Conservation (phyloP, 2,888 invertebrate genomes). For the Heliconius hortense region DNA sequence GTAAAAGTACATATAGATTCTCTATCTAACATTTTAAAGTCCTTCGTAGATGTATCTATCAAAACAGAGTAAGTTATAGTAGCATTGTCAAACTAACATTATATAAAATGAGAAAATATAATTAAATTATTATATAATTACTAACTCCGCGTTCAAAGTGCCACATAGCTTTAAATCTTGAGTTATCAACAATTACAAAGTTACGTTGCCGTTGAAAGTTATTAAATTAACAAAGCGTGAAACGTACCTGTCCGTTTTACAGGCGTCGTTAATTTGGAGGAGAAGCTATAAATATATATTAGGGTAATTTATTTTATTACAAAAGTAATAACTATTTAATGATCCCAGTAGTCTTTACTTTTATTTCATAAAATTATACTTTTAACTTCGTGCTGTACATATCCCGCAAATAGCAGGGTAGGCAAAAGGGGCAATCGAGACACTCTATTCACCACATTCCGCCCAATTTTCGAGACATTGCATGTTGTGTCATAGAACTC, state of each 20-base stretch:
- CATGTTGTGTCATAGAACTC: not conserved
- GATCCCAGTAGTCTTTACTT: not conserved
- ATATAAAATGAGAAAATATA: slow-evolving; percentile 6
- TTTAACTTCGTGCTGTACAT: not conserved
- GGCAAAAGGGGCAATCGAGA: not conserved
- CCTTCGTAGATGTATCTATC: not conserved
- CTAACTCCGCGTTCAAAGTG: not conserved
- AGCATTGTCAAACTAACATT: not conserved
- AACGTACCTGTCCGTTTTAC: slow-evolving; percentile 33
- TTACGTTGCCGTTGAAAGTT: slow-evolving; percentile 15
- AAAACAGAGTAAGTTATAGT: not conserved
- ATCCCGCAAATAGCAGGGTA: not conserved
- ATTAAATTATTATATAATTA: not conserved
- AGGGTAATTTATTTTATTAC: slow-evolving; percentile 14
- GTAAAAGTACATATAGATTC: too few species aligned
- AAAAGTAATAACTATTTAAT: slow-evolving; percentile 14
- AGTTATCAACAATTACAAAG: slow-evolving; percentile 13
- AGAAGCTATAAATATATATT: not conserved
- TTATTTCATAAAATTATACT: not conserved
- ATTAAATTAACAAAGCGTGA: slow-evolving; percentile 34
- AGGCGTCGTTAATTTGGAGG: slow-evolving; percentile 29
- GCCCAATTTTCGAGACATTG: not conserved
- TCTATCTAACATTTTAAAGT: too few species aligned
- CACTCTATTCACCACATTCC: not conserved
- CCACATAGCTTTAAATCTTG: not conserved